Conservation (phyloP, 2,113 vertebrate species). For the Cochlearius cochlearius region DNA sequence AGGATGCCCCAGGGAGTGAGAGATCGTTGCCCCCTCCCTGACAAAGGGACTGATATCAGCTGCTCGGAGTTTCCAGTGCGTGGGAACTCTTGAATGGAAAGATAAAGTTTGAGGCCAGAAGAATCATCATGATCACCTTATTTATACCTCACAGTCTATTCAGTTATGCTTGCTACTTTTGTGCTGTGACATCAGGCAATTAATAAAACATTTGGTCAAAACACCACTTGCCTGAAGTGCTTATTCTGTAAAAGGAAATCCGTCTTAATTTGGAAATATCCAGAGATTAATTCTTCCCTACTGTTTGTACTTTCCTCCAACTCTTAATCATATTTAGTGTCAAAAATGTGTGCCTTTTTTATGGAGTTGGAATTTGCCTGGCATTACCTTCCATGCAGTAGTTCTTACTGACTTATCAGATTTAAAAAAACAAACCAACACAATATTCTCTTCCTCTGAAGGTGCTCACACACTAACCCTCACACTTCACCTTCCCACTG, state of each 20-base stretch:
- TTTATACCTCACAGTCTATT: background rate
- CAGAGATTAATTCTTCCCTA: background rate
- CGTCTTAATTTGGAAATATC: background rate
- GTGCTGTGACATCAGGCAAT: background rate
- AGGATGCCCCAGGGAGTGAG: background rate
- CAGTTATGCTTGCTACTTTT: background rate
- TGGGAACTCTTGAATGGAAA: background rate
- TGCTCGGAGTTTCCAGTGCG: background rate
- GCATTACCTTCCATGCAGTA: background rate
- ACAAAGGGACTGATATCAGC: background rate
- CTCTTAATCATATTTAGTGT: too few species aligned
- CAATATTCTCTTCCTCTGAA: background rate
- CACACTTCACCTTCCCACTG: background rate
- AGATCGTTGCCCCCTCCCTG: accelerated
- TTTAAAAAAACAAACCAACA: background rate
- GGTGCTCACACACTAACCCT: background rate
- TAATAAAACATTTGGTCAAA: background rate
- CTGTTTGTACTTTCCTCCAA: background rate
- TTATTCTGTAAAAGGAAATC: background rate
- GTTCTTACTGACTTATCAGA: background rate
- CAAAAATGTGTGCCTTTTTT: background rate
- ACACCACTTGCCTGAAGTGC: background rate
- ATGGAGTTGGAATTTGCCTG: background rate
- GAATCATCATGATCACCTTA: background rate
- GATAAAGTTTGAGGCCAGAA: background rate